Evolutionary conservation across 2,113 vertebrate genomes (phyloP), one percentile per base, ranked within the genome.

Genomic region (Indicator maculatus): DNA sequence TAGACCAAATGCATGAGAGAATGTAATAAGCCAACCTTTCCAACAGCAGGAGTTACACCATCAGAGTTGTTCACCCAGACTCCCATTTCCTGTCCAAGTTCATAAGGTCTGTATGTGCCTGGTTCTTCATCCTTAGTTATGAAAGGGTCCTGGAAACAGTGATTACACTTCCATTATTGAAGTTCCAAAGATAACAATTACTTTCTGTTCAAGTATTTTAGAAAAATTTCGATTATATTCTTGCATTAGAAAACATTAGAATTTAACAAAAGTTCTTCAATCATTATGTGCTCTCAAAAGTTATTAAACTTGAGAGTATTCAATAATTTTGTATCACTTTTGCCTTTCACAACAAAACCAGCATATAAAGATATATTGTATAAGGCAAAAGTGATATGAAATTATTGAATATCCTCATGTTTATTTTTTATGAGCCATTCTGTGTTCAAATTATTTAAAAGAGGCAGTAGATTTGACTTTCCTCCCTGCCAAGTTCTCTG

Each of bases 41-140:
- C 98, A 52, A 98, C 9, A 79, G 98, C 84, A 88, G 98, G 97
- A 65, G 98, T 98, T 80, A 95, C 20, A 0, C 98, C 98, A 91
- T 99, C 98, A 4, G 98, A 97, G 74, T 98, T 97, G 83, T 97
- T 98, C 65, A 99, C 91, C 98, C 98, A 99, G 77, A 97, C 98
- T 21, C 98, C 97, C 80, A 97, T 97, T 45, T 83, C 41, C 66
- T 96, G 92, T 75, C 98, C 98, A 0, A 98, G 97, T 11, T 98
- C 98, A 45, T 98, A 98, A 9, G 98, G 83, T 4, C 77, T 97
- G 55, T 99, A 99, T 9, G 97, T 53, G 33, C 96, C 88, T 2
- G 41, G 80, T 60, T 90, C 55, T 63, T 97, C 95, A 3, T 97
- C 95, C 81, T 97, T 98, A 45, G 64, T 72, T 88, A 97, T 74